A percentile compares a stretch with the other conserved stretches of the same genome.
phyloP scores from a whole-genome alignment of 1,140 invertebrate species.

The Planococcus citri region DNA sequence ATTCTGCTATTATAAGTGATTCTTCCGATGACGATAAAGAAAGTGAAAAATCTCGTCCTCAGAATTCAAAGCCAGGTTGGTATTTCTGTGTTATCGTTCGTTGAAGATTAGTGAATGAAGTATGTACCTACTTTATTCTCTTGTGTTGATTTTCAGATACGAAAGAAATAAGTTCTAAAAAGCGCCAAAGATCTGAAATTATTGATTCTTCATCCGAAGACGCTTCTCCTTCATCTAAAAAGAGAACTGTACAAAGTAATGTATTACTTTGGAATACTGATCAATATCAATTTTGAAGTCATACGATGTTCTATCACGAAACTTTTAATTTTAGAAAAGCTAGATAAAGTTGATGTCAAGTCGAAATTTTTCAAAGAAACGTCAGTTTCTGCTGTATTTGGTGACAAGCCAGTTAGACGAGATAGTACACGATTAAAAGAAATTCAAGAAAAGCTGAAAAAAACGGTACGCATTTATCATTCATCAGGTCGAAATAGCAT shows the following conservation, averaged over 20 bases:
- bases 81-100: too few relatives aligned
- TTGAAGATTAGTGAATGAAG: too few relatives aligned
- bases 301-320: background rate
- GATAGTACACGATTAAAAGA: background rate
- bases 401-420: background rate
- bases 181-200: background rate
- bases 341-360: background rate
- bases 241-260: background rate
- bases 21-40: background rate
- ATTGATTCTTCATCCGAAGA: background rate
- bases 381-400: background rate
- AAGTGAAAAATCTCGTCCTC: background rate
- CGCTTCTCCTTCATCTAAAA: background rate
- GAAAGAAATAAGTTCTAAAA: background rate
- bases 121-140: background rate
- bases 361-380: conserved; percentile 12
- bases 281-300: background rate
- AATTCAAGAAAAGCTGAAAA: conserved; percentile 9
- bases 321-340: background rate
- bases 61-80: background rate
- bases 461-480: background rate
- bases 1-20: background rate
- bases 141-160: background rate
- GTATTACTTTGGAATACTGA: background rate
- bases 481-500: background rate